Percentiles rank a stretch among this genome's conserved stretches.
Evolutionary conservation across 1,140 invertebrate species (phyloP).

Genomic region (Linepithema humile): DNA sequence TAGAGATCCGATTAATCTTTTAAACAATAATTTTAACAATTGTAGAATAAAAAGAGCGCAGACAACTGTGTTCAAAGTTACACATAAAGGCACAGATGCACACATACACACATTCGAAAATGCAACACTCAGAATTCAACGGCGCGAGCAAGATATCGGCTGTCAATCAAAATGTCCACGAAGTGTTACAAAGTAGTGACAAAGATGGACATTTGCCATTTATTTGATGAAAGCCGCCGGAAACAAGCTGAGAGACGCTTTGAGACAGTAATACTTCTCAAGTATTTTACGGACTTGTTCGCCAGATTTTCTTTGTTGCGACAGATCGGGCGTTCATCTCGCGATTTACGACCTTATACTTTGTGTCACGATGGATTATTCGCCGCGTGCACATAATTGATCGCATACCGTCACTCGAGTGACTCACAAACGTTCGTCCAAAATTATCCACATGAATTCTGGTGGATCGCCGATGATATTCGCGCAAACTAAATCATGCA

Average conservation of each 20-base stretch:
- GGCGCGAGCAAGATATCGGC: not conserved
- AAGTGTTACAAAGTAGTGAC: not conserved
- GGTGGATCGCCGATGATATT: not conserved
- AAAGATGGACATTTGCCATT: constrained; percentile 21
- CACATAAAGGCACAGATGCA: not conserved
- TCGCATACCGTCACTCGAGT: not conserved
- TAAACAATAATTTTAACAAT: no score
- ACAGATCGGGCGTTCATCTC: not conserved
- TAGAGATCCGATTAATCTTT: no score
- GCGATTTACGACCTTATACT: not conserved
- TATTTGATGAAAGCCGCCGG: no score
- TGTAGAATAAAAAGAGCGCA: not conserved
- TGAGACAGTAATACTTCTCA: no score
- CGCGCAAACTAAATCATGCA: constrained; percentile 10
- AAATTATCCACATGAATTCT: constrained; percentile 36
- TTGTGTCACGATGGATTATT: constrained; percentile 13
- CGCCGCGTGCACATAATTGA: not conserved
- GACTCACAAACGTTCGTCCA: constrained; percentile 8
- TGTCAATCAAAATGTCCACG: constrained; percentile 5
- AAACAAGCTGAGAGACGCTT: no score
- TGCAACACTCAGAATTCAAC: not conserved
- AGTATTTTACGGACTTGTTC: not conserved
- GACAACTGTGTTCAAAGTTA: not conserved
- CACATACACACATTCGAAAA: not conserved
- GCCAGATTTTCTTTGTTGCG: not conserved